Percentiles rank a stretch among this genome's conserved stretches.
These are phyloP conservation scores for Melikaiella ostensackeni DNA, from an alignment of 2,888 invertebrate species.

Conservation along the genomic window DNA sequence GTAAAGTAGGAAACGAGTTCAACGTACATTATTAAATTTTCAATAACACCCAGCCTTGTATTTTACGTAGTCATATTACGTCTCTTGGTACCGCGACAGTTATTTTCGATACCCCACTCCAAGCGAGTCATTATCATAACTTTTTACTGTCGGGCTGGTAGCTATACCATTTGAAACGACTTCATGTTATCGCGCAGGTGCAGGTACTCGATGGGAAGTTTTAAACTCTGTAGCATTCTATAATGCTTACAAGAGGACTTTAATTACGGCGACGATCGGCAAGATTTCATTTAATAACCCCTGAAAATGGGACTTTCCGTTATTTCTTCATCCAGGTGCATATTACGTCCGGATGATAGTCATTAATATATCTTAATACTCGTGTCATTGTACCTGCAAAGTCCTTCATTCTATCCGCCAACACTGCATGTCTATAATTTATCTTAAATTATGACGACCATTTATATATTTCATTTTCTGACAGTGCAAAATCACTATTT, in stretches of 20 bases:
- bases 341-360: constrained; percentile 12
- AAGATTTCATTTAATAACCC: constrained; percentile 24
- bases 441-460: neutral
- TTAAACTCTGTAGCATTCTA: constrained; percentile 14
- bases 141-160: constrained; percentile 34
- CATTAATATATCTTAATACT: constrained; percentile 25
- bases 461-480: neutral
- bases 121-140: constrained; percentile 39
- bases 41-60: constrained; percentile 23
- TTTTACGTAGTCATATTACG: constrained; percentile 34
- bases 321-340: constrained; percentile 24
- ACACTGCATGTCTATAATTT: neutral
- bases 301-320: neutral
- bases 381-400: constrained; percentile 3
- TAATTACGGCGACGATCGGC: constrained; percentile 20
- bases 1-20: neutral
- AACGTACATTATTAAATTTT: constrained; percentile 29
- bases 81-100: constrained; percentile 27
- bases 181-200: constrained; percentile 38
- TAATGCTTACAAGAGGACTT: constrained; percentile 33
- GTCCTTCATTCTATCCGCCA: neutral
- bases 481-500: constrained; percentile 3
- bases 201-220: constrained; percentile 28
- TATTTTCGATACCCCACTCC: constrained; percentile 36
- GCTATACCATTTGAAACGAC: constrained; percentile 33